Conservation (phyloP, 2,888 invertebrate species). For the Agrochola lota region DNA sequence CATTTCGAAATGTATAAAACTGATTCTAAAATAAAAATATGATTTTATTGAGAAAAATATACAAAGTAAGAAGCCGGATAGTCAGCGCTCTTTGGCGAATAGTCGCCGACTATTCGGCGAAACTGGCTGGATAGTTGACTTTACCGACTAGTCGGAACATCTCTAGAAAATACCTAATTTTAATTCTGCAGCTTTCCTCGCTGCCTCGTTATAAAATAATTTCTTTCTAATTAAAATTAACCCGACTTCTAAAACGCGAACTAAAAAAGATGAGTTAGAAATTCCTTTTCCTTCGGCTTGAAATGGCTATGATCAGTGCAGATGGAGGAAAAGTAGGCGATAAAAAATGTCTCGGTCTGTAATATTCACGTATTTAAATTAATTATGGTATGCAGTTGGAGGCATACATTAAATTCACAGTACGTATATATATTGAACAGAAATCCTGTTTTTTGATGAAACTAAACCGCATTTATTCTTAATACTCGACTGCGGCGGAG, state of each 20-base stretch:
- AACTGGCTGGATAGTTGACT: too few species aligned
- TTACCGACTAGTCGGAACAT: too few species aligned
- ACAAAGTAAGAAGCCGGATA: too few species aligned
- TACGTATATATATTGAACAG: not conserved
- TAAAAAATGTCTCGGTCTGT: conserved; percentile 11
- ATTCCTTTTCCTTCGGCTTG: not conserved
- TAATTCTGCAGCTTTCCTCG: not conserved
- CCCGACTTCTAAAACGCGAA: conserved; percentile 11
- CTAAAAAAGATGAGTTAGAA: conserved; percentile 19
- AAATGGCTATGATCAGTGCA: not conserved
- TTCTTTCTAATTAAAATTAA: conserved; percentile 20
- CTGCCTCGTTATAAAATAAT: conserved; percentile 16
- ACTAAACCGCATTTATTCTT: not conserved
- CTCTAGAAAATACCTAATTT: not conserved
- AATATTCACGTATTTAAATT: not conserved
- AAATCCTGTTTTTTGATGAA: not conserved
- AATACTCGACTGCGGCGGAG: not conserved
- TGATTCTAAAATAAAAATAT: too few species aligned
- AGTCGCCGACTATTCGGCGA: too few species aligned
- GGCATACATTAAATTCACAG: not conserved
- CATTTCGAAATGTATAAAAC: too few species aligned
- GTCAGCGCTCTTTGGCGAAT: too few species aligned
- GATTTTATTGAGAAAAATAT: too few species aligned
- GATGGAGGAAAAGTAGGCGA: not conserved
- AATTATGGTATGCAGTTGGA: not conserved